Conservation (phyloP, 2,797 vertebrate genomes). For the Myotis daubentonii region DNA sequence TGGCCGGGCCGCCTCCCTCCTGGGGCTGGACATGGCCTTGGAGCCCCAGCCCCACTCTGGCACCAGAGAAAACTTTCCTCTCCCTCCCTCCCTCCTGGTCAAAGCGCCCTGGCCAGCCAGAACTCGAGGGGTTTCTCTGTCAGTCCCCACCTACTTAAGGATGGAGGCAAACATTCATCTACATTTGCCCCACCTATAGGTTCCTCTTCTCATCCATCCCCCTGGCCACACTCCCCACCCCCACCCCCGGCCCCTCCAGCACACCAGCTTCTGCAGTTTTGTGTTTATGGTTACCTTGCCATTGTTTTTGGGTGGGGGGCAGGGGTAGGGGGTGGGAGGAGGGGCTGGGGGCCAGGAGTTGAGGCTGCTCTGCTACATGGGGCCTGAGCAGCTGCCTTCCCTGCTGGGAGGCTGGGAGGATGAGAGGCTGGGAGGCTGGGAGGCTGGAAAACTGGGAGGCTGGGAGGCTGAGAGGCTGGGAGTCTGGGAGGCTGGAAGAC, state of each 20-base stretch:
- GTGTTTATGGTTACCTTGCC: neutral
- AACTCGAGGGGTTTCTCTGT: neutral
- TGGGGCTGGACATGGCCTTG: neutral
- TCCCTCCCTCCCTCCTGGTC: neutral
- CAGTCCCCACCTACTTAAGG: neutral
- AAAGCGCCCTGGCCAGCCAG: neutral
- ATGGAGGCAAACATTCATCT: neutral
- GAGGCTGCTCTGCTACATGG: neutral
- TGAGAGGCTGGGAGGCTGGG: too few relatives aligned
- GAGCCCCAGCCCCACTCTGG: neutral
- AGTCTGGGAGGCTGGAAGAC: too few relatives aligned
- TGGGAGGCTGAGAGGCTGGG: too few relatives aligned
- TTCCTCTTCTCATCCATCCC: neutral
- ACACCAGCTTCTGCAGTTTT: neutral
- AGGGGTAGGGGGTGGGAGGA: neutral
- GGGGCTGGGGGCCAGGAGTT: neutral
- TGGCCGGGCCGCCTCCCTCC: neutral
- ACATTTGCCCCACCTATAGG: neutral
- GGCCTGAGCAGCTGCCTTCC: neutral
- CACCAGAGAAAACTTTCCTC: neutral
- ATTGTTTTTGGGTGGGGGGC: neutral
- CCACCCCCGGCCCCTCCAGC: rapidly evolving
- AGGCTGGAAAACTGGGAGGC: too few relatives aligned
- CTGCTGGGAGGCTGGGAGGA: neutral
- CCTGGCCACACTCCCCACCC: neutral